Evolutionary conservation across 2,888 invertebrate genomes (phyloP).

Genomic region (Gerosis bhagava): DNA sequence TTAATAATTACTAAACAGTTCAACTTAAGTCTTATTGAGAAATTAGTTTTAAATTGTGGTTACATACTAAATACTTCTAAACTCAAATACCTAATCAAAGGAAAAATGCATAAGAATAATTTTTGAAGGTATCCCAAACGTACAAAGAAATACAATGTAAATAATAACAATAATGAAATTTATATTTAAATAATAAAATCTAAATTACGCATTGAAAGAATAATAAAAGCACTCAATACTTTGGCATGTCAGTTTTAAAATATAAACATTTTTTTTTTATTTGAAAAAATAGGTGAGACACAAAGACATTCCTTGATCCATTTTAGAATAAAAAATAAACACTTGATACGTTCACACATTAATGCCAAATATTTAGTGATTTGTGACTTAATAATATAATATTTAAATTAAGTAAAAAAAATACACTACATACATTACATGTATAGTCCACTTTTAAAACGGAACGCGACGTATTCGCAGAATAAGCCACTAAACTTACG

Average conservation of each 20-base stretch:
- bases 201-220: slow-evolving; percentile 17
- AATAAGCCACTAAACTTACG: slow-evolving; percentile 10
- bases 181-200: neutral
- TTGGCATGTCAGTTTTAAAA: slow-evolving; percentile 40
- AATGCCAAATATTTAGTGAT: slow-evolving; percentile 1
- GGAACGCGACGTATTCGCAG: slow-evolving; percentile 6
- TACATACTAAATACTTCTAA: too few relatives aligned
- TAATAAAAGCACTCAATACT: slow-evolving; percentile 44
- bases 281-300: slow-evolving; percentile 16
- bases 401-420: slow-evolving; percentile 6
- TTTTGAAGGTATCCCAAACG: too few relatives aligned
- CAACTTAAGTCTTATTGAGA: too few relatives aligned
- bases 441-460: slow-evolving; percentile 11
- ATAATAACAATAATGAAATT: neutral
- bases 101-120: too few relatives aligned
- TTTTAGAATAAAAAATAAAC: too few relatives aligned
- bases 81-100: too few relatives aligned
- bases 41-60: too few relatives aligned
- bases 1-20: too few relatives aligned
- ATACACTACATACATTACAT: slow-evolving; percentile 11
- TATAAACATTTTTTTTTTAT: neutral
- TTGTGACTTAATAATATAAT: neutral
- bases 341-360: neutral
- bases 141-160: neutral
- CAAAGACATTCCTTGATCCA: neutral